Evolutionary conservation across 2,797 vertebrate species (phyloP), one percentile per base, ranked within the genome.

Genomic region (Decapterus maruadsi): DNA sequence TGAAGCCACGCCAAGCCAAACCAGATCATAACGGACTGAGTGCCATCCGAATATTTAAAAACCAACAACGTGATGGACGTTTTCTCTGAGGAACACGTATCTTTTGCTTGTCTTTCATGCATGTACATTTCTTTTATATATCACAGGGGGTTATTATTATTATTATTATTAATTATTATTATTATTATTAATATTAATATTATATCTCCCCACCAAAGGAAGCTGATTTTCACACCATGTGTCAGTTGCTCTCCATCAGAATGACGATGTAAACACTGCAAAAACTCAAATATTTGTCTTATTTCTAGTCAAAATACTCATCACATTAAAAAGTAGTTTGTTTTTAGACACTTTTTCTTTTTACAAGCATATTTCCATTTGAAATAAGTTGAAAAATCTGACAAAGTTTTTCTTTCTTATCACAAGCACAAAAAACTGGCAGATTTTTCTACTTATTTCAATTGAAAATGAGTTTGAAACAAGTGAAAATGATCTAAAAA

Each of bases 41-140:
- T 62, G 59, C 78, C 57, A 76, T 78, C 79, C 29, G 19, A 73
- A 73, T 68, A 59, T 60, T 70, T 48, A 68, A 65, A 81, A 81
- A 78, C 79, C 26, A 26, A 26, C 78, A 61, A 71, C 56, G 66
- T 64, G 75, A 81, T 29, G 80, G 78, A 89, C 75, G 31, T 26
- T 85, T 80, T 75, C 82, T 82, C 62, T 78, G 81, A 89, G 82
- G 81, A 89, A 90, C 84, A 77, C 80, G 82, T 83, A 71, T 87
- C 83, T 78, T 82, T 88, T 90, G 90, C 92, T 91, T 70, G 92
- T 92, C 89, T 92, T 88, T 93, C 91, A 90, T 94, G 93, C 93
- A 95, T 95, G 93, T 91, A 87, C 88, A 87, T 86, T 77, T 90
- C 69, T 85, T 85, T 87, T 83, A 36, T 79, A 89, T 55, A 72